Base-by-base conservation (phyloP, 2,797 vertebrate genomes). In the Hypotaenidia philippensis region DNA sequence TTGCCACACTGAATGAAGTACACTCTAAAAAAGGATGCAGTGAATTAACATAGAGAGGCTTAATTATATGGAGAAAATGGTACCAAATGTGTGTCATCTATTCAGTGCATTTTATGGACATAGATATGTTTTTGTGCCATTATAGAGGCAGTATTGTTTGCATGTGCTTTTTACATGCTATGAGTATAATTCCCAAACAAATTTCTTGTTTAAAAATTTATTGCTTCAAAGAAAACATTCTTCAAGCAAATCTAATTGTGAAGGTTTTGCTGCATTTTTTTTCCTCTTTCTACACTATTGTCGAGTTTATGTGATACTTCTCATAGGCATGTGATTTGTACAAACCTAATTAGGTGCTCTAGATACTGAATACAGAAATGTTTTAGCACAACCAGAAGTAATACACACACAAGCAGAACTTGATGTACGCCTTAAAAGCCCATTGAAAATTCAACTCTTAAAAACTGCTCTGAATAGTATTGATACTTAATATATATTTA, bases 11-110 rank as follows among this genome's bases (percentile, higher is more conserved):
- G 80, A 94, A 81, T 84, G 94, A 94, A 93, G 57, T 59, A 32
- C 63, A 61, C 17, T 27, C 60, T 84, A 83, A 96, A 97, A 96
- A 79, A 75, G 11, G 25, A 60, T 88, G 3, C 7, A 86, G 16
- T 40, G 29, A 89, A 34, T 95, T 91, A 94, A 65, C 68, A 57
- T 83, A 93, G 77, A 87, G 6, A 13, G 53, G 83, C 56, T 97
- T 92, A 77, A 34, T 6, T 1, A 3, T 45, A 56, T 25, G 26
- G 82, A 83, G 84, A 93, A 90, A 94, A 80, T 79, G 80, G 41
- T 53, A 90, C 3, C 36, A 72, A 83, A 72, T 66, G 18, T 86
- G 69, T 74, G 69, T 72, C 61, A 75, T 90, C 63, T 86, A 68
- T 95, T 87, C 94, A 63, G 74, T 89, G 59, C 6, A 5, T 94